Conservation (phyloP, 2,888 invertebrate genomes). For the Cyaniris semiargus region DNA sequence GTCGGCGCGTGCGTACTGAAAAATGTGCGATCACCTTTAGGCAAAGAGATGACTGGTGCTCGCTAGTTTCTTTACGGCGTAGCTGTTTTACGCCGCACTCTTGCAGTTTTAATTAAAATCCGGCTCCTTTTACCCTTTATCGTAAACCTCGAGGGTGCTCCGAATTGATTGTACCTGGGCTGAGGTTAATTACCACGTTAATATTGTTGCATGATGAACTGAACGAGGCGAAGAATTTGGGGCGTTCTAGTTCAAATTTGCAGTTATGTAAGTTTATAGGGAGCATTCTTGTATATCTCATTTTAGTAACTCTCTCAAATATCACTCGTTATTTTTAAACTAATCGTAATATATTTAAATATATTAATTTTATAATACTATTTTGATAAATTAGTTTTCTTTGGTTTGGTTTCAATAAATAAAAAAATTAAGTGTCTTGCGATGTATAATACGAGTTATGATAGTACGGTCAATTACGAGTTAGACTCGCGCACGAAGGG, state of each 20-base stretch:
- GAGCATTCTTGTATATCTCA: not conserved
- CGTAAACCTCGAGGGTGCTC: slow-evolving; percentile 37
- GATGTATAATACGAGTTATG: no score
- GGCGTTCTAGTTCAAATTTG: not conserved
- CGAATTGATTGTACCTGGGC: slow-evolving; percentile 36
- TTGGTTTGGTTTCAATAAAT: no score
- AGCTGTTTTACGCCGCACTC: slow-evolving; percentile 55
- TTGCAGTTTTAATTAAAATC: slow-evolving; percentile 68
- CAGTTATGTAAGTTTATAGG: not conserved
- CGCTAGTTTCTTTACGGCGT: slow-evolving; percentile 46
- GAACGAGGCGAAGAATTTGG: not conserved
- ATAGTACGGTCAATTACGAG: no score
- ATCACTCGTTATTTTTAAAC: not conserved
- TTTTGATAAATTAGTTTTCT: not conserved
- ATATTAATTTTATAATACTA: no score
- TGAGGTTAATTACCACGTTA: slow-evolving; percentile 21
- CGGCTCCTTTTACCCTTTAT: slow-evolving; percentile 48
- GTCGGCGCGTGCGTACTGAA: no score
- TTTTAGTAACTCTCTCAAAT: not conserved
- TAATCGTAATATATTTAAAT: not conserved
- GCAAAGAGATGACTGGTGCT: slow-evolving; percentile 48
- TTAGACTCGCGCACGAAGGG: no score
- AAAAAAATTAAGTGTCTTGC: no score
- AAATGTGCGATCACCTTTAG: slow-evolving; percentile 5
- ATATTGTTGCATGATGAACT: slow-evolving; percentile 21